Conservation (phyloP, 2,888 invertebrate species). For the Tenthredo notha region DNA sequence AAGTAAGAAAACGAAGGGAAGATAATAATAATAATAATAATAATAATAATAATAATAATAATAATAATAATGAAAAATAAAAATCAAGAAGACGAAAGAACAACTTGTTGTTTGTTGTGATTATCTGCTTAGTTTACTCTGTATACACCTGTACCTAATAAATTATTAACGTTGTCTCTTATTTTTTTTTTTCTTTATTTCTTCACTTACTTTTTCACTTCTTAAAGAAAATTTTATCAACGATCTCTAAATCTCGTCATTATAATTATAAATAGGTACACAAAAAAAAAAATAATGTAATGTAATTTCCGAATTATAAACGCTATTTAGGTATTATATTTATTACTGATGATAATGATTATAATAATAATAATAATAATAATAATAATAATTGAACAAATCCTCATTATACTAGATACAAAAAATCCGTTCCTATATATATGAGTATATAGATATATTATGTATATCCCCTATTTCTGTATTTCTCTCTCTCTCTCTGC, state of each 20-base stretch:
- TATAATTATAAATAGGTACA: too few species aligned
- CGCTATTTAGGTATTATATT: too few species aligned
- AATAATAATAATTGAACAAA: neutral
- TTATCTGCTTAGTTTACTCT: neutral
- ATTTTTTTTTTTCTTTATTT: too few species aligned
- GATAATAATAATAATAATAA: too few species aligned
- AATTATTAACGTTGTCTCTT: too few species aligned
- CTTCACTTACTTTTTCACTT: neutral
- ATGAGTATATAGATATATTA: too few species aligned
- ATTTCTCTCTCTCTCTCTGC: too few species aligned
- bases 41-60: neutral
- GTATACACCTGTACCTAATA: too few species aligned
- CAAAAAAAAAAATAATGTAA: too few species aligned
- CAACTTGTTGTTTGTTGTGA: neutral
- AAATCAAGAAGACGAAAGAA: neutral
- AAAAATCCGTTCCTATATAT: neutral
- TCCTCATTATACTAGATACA: neutral
- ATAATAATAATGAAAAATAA: neutral
- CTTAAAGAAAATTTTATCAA: too few species aligned
- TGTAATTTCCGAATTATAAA: too few species aligned
- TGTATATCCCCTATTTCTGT: constrained; percentile 9
- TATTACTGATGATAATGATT: neutral
- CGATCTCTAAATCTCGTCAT: too few species aligned
- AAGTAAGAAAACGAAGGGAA: neutral
- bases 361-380: neutral